Base-by-base conservation (phyloP, 2,888 invertebrate species). In the Eupithecia exiguata region DNA sequence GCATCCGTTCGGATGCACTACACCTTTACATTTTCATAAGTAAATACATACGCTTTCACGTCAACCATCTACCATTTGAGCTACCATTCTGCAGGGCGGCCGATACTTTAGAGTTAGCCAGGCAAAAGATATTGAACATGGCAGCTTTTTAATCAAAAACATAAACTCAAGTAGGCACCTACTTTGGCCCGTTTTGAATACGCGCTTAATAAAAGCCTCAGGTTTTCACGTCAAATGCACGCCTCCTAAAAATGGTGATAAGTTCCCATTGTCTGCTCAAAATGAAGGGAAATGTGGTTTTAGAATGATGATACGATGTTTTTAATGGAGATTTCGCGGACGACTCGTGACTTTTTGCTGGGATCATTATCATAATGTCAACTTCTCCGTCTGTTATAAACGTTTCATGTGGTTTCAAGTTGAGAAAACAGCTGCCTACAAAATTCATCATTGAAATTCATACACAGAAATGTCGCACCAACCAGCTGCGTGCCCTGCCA, bases 171-270 rank as follows among this genome's bases (percentile, higher is more conserved):
- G 80, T 79, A 25, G 66, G 1, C 38, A 65, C 40, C 65, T 66
- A 81, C 78, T 81, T 81, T 75, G 76, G 79, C 74, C 76, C 69
- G 83, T 82, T 81, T 73, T 74, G 80, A 81, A 83, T 79, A 80
- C 82, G 81, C 78, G 77, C 79, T 83, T 82, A 82, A 82, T 82
- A 84, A 83, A 72, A 69, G 77, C 63, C 74, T 75, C 81, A 82
- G 82, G 80, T 81, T 83, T 84, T 83, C 81, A 84, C 77, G 88
- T 86, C 87, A 85, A 84, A 86, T 76, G 78, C 87, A 87, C 79
- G 40, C 10, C 43, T 74, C 49, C 71, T 69, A 58, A 71, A 73
- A 77, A 73, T 62, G 65, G 46, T 74, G 73, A 73, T 76, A 76
- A 76, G 61, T 67, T 62, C n/a, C 49, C 49, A 61, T 76, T 73